Base-by-base conservation (phyloP, 2,888 invertebrate species). In the Ophioninae sp. region DNA sequence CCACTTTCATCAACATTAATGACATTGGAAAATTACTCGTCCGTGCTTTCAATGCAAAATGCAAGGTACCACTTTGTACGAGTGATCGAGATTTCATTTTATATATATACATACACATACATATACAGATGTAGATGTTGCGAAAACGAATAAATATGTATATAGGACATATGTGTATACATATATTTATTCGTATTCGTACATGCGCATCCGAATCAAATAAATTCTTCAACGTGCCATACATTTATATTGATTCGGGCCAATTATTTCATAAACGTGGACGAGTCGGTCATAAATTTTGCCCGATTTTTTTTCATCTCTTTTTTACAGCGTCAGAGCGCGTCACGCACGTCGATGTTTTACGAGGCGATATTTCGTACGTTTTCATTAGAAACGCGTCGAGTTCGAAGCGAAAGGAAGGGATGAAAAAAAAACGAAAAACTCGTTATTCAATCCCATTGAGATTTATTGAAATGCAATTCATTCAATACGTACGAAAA, bases 301-400 rank as follows among this genome's bases (percentile, higher is more conserved):
- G 8, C 39, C 3, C 17, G 10, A 30, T 75, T 41, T 39, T 13
- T 56, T 30, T 22, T 22, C 13, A 0, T 9, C 41, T 41, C 6
- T 9, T 9, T 9, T 9, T 9, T 9, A 2, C 3, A 6, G 44
- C 30, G 61, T 74, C 37, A 58, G 39, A 72, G 23, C 63, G n/a
- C 23, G 68, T 68, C 68, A 51, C 51, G n/a, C 30, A 68, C 68
- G 23, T 51, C 68, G 68, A 51, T 68, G 68, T 51, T 75, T 75
- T 75, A 75, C 75, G 65, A 75, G 75, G 56, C 65, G 56, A 75
- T 75, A 75, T 75, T 75, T 75, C 65, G 65, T 67, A 56, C 64
- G 58, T 67, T 67, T 75, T 75, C 75, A 75, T 75, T 58, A 75
- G 75, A 39, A 56, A 67, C 20, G 37, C 61, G 30, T 30, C 30